A percentile compares a stretch with the other conserved stretches of the same genome.
Evolutionary conservation across 2,113 vertebrate species (phyloP).

Genomic region (Alethe diademata): DNA sequence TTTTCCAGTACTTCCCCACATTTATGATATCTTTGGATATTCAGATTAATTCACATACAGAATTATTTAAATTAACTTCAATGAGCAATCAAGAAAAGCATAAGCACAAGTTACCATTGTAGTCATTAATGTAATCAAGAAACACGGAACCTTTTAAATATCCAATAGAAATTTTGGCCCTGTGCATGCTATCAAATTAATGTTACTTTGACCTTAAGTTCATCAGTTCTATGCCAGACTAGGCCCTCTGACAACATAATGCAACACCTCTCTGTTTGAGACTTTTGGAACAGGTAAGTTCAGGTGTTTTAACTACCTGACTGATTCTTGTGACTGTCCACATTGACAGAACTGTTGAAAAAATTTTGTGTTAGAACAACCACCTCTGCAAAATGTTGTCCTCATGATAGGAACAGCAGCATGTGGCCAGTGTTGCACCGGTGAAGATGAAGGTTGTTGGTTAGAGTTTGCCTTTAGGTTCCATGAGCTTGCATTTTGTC

Average conservation of each 20-base stretch:
- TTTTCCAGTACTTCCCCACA: background rate
- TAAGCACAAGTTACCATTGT: background rate
- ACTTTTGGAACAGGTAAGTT: background rate
- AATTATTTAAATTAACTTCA: background rate
- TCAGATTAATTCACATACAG: background rate
- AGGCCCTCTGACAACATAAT: background rate
- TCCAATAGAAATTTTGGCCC: background rate
- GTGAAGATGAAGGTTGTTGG: background rate
- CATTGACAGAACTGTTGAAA: background rate
- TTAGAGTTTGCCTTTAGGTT: background rate
- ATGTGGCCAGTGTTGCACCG: fast-evolving
- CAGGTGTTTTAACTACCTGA: background rate
- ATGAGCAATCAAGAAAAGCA: background rate
- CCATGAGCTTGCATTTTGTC: background rate
- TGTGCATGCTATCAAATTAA: background rate
- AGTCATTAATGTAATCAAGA: background rate
- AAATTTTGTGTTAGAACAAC: background rate
- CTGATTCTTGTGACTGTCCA: background rate
- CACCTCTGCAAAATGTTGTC: background rate
- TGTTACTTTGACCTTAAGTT: background rate
- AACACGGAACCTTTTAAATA: background rate
- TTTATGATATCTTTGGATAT: background rate
- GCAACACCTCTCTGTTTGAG: background rate
- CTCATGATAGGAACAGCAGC: background rate
- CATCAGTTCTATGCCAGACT: background rate